phyloP scores from a whole-genome alignment of 1,140 invertebrate genomes.

The Nebria ingens region DNA sequence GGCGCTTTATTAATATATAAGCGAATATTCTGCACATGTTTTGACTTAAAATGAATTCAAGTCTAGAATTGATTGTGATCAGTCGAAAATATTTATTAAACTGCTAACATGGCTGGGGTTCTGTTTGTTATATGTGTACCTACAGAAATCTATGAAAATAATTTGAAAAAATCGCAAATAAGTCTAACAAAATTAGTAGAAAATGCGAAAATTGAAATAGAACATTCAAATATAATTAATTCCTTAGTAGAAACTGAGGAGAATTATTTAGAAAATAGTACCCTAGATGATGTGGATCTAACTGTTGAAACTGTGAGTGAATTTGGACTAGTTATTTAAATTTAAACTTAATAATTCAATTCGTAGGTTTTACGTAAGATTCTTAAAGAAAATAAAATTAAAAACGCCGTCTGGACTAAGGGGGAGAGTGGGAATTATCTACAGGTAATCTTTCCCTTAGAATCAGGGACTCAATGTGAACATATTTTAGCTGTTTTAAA shows the following conservation, averaged over 20 bases:
- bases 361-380: slow-evolving; percentile 27
- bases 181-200: slow-evolving; percentile 1
- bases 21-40: no score
- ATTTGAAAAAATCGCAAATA: slow-evolving; percentile 12
- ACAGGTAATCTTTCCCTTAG: slow-evolving; percentile 34
- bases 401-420: slow-evolving; percentile 28
- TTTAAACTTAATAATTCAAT: slow-evolving; percentile 14
- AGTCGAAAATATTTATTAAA: no score
- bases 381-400: slow-evolving; percentile 27
- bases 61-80: no score
- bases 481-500: slow-evolving; percentile 32
- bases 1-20: no score
- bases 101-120: slow-evolving; percentile 30
- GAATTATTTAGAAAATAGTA: no score
- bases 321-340: slow-evolving; percentile 24
- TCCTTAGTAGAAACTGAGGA: slow-evolving; percentile 14
- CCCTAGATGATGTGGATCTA: no score
- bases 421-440: slow-evolving; percentile 25
- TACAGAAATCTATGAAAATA: slow-evolving; percentile 25
- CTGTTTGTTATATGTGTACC: slow-evolving; percentile 36
- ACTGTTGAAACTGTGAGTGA: slow-evolving; percentile 22
- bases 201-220: not conserved
- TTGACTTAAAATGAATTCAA: no score
- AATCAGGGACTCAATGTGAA: slow-evolving; percentile 32
- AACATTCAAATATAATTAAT: not conserved